These are phyloP conservation scores for Miichthys miiuy DNA, from an alignment of 2,797 vertebrate species.

Conservation along the genomic window DNA sequence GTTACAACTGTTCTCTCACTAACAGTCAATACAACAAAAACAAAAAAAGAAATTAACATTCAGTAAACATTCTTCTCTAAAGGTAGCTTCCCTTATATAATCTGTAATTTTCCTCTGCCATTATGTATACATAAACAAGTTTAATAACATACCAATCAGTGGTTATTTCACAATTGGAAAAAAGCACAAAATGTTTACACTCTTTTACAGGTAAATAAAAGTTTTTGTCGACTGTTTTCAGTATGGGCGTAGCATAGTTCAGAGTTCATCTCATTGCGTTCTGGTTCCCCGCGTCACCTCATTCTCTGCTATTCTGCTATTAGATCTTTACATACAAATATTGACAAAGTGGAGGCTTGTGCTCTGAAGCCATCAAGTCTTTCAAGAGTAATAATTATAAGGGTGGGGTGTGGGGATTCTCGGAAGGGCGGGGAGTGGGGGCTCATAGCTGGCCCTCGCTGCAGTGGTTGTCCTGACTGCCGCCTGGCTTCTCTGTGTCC, in stretches of 20 bases:
- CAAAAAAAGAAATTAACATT: conserved; percentile 90
- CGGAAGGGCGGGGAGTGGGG: conserved; percentile 50
- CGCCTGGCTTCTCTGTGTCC: conserved; percentile 90
- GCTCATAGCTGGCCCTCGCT: conserved; percentile 94
- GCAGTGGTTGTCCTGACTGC: conserved; percentile 91
- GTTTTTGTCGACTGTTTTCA: conserved; percentile 91
- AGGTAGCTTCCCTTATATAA: conserved; percentile 98
- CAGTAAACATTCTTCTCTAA: conserved; percentile 98
- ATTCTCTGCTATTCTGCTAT: conserved; percentile 92
- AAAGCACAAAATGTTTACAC: conserved; percentile 96
- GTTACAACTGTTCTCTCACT: conserved; percentile 91
- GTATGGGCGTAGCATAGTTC: conserved; percentile 94
- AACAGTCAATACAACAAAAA: conserved; percentile 85
- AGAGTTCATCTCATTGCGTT: conserved; percentile 68
- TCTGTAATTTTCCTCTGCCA: conserved; percentile 93
- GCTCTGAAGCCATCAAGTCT: conserved; percentile 93
- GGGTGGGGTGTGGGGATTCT: conserved; percentile 14
- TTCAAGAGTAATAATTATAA: conserved; percentile 70
- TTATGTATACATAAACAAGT: conserved; percentile 96
- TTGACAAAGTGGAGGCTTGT: conserved; percentile 97
- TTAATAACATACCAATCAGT: conserved; percentile 99
- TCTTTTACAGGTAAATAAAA: conserved; percentile 99
- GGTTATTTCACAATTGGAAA: conserved; percentile 99
- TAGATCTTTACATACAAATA: conserved; percentile 99
- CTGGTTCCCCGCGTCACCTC: conserved; percentile 53